phyloP scores from a whole-genome alignment of 2,797 vertebrate genomes.

The Poeciliopsis turneri region DNA sequence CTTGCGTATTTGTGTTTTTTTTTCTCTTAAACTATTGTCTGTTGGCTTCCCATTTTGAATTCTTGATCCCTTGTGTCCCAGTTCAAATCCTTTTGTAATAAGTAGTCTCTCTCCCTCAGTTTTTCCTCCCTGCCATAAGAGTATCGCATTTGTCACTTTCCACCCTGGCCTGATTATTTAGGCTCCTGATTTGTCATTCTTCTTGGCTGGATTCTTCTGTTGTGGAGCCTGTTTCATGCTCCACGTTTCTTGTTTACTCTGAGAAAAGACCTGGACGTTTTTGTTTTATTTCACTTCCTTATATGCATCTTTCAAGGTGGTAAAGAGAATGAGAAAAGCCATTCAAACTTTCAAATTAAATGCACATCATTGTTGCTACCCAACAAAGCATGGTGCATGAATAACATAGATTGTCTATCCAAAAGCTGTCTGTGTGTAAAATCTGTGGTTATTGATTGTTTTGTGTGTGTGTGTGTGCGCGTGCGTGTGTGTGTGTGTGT shows the following conservation, averaged over 20 bases:
- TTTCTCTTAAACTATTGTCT: too few species aligned
- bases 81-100: not conserved
- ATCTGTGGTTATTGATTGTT: constrained; percentile 28
- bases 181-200: not conserved
- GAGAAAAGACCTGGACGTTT: not conserved
- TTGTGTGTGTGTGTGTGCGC: not conserved
- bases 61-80: not conserved
- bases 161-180: not conserved
- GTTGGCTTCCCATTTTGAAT: too few species aligned
- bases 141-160: not conserved
- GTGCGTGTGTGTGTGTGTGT: too few species aligned
- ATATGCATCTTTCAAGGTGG: not conserved
- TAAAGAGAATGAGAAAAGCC: not conserved
- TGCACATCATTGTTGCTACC: not conserved
- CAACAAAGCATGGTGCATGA: not conserved
- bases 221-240: not conserved
- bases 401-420: not conserved
- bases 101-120: not conserved
- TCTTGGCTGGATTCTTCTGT: too few species aligned
- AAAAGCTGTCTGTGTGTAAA: constrained; percentile 20
- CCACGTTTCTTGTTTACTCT: not conserved
- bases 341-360: not conserved
- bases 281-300: not conserved
- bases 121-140: not conserved
- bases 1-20: not conserved